Percentiles rank a stretch among this genome's conserved stretches.
These are phyloP conservation scores for Panulirus ornatus DNA, from an alignment of 1,140 invertebrate genomes.

Conservation along the genomic window DNA sequence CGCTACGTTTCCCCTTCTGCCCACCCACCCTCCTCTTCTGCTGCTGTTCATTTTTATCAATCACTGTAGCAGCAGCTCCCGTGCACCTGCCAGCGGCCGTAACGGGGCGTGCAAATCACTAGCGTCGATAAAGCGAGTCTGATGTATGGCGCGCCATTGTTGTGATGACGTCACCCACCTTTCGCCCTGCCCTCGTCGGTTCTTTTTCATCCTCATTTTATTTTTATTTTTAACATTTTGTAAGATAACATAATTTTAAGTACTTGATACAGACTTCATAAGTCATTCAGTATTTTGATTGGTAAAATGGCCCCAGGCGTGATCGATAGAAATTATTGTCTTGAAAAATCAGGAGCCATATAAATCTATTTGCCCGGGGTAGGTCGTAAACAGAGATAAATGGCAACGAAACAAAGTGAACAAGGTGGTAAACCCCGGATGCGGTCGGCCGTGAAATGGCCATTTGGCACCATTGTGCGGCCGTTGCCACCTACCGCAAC, in stretches of 20 bases:
- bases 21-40: neutral
- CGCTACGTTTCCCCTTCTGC: neutral
- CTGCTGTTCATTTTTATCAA: neutral
- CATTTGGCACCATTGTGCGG: neutral
- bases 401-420: neutral
- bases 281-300: too few relatives aligned
- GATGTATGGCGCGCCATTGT: too few relatives aligned
- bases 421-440: neutral
- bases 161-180: neutral
- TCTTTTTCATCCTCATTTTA: too few relatives aligned
- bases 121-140: too few relatives aligned
- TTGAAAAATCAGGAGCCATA: neutral
- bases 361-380: neutral
- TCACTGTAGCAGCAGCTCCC: neutral
- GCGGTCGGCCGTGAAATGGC: slow-evolving; percentile 4
- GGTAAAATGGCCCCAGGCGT: too few relatives aligned
- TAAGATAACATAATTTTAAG: too few relatives aligned
- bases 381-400: neutral
- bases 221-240: too few relatives aligned
- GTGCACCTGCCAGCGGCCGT: too few relatives aligned
- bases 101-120: too few relatives aligned
- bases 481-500: neutral
- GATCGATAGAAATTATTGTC: neutral
- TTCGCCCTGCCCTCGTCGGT: neutral
- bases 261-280: too few relatives aligned